Conservation (phyloP, 2,797 vertebrate genomes). For the Oceanodroma leucorhoa region DNA sequence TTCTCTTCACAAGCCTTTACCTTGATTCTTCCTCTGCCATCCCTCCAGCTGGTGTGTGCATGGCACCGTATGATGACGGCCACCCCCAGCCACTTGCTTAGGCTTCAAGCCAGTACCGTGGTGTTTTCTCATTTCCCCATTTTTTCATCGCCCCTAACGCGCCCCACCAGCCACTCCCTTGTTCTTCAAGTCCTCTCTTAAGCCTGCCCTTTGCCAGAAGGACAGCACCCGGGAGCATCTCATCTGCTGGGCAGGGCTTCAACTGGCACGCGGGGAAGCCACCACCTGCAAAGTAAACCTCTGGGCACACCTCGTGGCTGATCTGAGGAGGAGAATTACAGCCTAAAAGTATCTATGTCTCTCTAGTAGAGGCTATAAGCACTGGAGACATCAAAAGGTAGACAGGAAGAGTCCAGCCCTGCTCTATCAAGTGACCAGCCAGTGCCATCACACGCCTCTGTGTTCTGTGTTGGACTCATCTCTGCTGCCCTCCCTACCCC, state of each 20-base stretch:
- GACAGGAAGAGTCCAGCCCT: neutral
- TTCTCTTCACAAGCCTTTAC: neutral
- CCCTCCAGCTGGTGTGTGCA: neutral
- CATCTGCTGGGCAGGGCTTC: neutral
- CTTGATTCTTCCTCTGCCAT: neutral
- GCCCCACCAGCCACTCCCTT: neutral
- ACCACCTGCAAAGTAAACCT: neutral
- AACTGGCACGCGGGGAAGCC: neutral
- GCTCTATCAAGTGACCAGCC: neutral
- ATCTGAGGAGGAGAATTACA: neutral
- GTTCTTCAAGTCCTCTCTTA: neutral
- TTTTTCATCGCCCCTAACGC: neutral
- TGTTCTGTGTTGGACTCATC: accelerated
- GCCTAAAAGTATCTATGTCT: neutral
- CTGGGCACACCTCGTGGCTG: neutral
- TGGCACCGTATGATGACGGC: accelerated
- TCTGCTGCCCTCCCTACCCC: neutral
- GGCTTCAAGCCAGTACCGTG: neutral
- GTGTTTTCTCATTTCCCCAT: neutral
- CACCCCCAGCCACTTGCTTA: neutral
- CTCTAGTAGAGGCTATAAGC: neutral
- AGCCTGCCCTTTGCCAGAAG: neutral
- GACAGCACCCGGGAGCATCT: neutral
- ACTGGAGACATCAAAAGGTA: neutral
- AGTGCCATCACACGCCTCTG: neutral